phyloP scores from a whole-genome alignment of 2,113 vertebrate species.

The Murina feae region DNA sequence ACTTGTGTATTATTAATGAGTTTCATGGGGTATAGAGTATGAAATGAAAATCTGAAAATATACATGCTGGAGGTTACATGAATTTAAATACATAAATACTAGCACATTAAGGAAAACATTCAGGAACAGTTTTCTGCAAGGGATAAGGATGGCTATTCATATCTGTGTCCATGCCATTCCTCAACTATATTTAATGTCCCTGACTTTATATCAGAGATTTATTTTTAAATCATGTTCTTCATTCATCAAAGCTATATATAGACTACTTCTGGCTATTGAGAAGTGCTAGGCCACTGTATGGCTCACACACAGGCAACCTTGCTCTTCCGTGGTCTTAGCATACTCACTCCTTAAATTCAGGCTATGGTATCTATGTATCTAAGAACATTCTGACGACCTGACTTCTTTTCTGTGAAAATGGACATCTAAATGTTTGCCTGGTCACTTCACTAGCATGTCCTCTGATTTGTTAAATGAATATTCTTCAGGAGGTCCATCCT shows the following conservation, averaged over 20 bases:
- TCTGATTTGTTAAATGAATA: not conserved
- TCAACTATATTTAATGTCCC: not conserved
- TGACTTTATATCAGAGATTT: slow-evolving; percentile 22
- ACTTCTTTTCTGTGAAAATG: not conserved
- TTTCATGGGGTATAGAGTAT: not conserved
- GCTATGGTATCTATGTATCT: not conserved
- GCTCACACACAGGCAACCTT: not conserved
- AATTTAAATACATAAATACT: slow-evolving; percentile 35
- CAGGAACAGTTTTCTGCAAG: not conserved
- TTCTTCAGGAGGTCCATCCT: not conserved
- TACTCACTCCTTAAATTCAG: not conserved
- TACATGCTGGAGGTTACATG: not conserved
- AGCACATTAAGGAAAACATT: not conserved
- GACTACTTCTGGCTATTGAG: not conserved
- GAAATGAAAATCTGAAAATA: slow-evolving; percentile 35
- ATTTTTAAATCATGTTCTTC: not conserved
- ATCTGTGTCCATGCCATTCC: not conserved
- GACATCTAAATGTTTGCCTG: not conserved
- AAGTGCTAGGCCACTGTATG: not conserved
- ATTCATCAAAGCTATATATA: not conserved
- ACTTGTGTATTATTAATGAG: slow-evolving; percentile 36
- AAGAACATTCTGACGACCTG: not conserved
- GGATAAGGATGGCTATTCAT: not conserved
- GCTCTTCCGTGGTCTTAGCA: not conserved
- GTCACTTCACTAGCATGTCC: not conserved